A percentile compares a stretch with the other conserved stretches of the same genome.
Conservation (phyloP, 37 sponge, comb jelly and placozoan genomes). For the Theonella swinhoei region DNA sequence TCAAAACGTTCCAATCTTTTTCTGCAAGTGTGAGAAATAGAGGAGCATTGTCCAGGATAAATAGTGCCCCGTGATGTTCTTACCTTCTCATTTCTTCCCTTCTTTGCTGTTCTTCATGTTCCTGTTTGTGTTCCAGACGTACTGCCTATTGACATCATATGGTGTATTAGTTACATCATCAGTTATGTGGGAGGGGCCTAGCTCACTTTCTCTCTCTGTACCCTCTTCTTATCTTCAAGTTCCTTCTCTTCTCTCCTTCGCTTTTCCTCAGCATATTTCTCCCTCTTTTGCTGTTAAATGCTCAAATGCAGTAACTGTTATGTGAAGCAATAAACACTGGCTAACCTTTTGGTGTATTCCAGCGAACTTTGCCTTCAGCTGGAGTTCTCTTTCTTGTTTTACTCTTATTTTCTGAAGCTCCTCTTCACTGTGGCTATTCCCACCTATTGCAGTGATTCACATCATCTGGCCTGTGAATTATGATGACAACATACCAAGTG, state of each 20-base stretch:
- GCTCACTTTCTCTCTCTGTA: slow-evolving; percentile 55
- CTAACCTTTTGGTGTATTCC: slow-evolving; percentile 17
- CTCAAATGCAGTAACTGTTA: background rate
- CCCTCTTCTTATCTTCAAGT: slow-evolving; percentile 41
- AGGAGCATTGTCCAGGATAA: background rate
- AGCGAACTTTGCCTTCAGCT: slow-evolving; percentile 31
- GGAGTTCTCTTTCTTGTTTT: slow-evolving; percentile 28
- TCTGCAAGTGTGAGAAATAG: slow-evolving; percentile 1
- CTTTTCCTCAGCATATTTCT: slow-evolving; percentile 18
- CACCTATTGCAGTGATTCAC: too few species aligned
- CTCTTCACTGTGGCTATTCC: too few species aligned
- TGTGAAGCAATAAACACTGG: background rate
- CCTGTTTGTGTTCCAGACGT: background rate
- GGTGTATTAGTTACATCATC: background rate
- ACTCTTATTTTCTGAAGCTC: background rate
- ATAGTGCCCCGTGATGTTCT: background rate
- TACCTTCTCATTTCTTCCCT: slow-evolving; percentile 33
- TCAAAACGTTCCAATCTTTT: slow-evolving; percentile 27
- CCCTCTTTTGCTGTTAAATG: slow-evolving; percentile 52
- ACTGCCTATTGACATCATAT: background rate
- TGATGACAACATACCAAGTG: slow-evolving; percentile 26
- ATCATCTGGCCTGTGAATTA: too few species aligned
- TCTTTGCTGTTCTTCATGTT: slow-evolving; percentile 4
- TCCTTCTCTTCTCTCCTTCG: slow-evolving; percentile 47
- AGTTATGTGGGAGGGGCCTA: background rate